These are phyloP conservation scores for Criorhina ranunculi DNA, from an alignment of 2,888 invertebrate genomes.

Conservation along the genomic window DNA sequence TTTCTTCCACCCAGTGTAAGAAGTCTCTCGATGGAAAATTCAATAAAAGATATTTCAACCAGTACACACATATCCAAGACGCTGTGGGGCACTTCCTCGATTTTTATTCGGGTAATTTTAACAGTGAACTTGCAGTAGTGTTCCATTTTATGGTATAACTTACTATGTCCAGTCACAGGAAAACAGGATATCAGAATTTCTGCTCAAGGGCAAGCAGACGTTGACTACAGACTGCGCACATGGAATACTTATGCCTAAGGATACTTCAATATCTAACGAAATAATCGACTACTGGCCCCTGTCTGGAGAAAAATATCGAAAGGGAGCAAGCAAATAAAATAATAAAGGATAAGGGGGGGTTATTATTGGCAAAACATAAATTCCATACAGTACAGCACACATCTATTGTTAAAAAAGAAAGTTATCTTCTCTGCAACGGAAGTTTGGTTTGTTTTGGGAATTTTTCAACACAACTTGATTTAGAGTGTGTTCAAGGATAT, in stretches of 20 bases:
- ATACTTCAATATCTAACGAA: conserved; percentile 55
- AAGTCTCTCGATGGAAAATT: conserved; percentile 51
- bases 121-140: conserved; percentile 45
- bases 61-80: conserved; percentile 1
- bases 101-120: conserved; percentile 65
- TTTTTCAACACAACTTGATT: conserved; percentile 65
- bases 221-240: conserved; percentile 12
- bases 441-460: conserved; percentile 59
- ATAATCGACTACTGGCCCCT: conserved; percentile 63
- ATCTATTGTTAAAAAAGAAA: conserved; percentile 21
- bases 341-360: conserved; percentile 32
- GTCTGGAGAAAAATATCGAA: conserved; percentile 46
- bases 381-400: conserved; percentile 19
- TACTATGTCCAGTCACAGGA: conserved; percentile 32
- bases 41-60: conserved; percentile 60
- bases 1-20: conserved; percentile 19
- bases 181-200: conserved; percentile 62
- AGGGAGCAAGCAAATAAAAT: conserved; percentile 40
- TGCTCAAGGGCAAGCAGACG: conserved; percentile 58
- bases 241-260: conserved; percentile 42
- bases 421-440: conserved; percentile 42
- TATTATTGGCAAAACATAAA: conserved; percentile 68
- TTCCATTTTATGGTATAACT: conserved; percentile 27
- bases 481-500: conserved; percentile 51
- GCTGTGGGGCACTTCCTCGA: conserved; percentile 39